A percentile compares a stretch with the other conserved stretches of the same genome.
phyloP scores from a whole-genome alignment of 1,140 invertebrate genomes.

The Pectinophora gossypiella region DNA sequence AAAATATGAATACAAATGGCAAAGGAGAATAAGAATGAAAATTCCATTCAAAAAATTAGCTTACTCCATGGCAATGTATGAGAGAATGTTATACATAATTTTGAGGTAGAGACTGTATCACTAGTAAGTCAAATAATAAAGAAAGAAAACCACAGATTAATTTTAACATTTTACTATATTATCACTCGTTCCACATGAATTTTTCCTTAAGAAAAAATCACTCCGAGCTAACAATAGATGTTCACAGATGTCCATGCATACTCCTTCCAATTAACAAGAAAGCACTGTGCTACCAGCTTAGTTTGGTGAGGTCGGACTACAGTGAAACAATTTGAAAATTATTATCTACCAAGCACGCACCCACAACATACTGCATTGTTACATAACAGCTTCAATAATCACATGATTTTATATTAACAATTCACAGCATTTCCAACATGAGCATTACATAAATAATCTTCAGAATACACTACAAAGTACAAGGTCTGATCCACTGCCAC shows the following conservation, averaged over 20 bases:
- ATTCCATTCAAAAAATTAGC: no score
- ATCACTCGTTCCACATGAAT: slow-evolving; percentile 55
- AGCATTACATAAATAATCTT: slow-evolving; percentile 22
- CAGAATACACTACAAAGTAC: slow-evolving; percentile 21
- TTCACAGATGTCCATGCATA: background rate
- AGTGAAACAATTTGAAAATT: background rate
- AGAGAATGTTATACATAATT: slow-evolving; percentile 3
- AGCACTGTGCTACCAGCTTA: no score
- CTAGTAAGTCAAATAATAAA: background rate
- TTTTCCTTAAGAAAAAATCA: slow-evolving; percentile 65
- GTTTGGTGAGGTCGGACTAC: no score
- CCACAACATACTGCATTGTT: slow-evolving; percentile 34
- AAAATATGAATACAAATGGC: no score
- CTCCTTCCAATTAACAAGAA: background rate
- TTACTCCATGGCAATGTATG: slow-evolving; percentile 1
- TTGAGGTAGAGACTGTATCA: background rate
- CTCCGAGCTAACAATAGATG: slow-evolving; percentile 39
- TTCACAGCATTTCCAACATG: slow-evolving; percentile 37
- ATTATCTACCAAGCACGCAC: no score
- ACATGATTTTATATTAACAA: slow-evolving; percentile 44
- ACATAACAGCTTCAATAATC: slow-evolving; percentile 53
- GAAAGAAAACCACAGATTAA: slow-evolving; percentile 19
- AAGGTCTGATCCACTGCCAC: slow-evolving; percentile 35
- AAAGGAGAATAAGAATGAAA: no score
- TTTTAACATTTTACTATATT: slow-evolving; percentile 55